Percentiles rank a stretch among this genome's conserved stretches.
phyloP scores from a whole-genome alignment of 2,113 vertebrate genomes.

The Cichladusa arquata region DNA sequence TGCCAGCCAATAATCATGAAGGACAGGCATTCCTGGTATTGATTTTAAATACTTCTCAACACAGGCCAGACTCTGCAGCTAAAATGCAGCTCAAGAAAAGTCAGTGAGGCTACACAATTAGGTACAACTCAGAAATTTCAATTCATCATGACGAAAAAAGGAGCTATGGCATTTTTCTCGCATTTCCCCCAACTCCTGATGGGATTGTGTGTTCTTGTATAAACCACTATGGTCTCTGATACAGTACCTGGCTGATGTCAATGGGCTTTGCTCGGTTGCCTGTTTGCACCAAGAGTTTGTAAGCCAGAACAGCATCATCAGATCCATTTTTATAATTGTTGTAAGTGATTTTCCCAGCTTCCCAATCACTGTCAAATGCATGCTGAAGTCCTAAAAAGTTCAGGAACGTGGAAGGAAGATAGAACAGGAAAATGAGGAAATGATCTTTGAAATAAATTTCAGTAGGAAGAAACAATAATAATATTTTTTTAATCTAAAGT shows the following conservation, averaged over 20 bases:
- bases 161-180: background rate
- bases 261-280: slow-evolving; percentile 89
- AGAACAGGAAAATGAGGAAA: background rate
- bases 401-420: background rate
- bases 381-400: slow-evolving; percentile 86
- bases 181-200: background rate
- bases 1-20: background rate
- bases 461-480: background rate
- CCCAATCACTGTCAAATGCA: slow-evolving; percentile 93
- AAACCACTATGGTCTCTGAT: background rate
- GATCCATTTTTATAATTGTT: slow-evolving; percentile 91
- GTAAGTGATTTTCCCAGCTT: slow-evolving; percentile 86
- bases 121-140: background rate
- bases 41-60: background rate
- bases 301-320: slow-evolving; percentile 89
- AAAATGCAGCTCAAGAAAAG: background rate
- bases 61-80: background rate
- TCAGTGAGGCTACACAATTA: background rate
- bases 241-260: slow-evolving; percentile 84
- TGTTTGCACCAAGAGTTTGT: slow-evolving; percentile 94
- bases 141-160: background rate
- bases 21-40: background rate
- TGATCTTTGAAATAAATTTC: background rate
- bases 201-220: background rate
- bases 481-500: background rate